These are phyloP conservation scores for Nomada hirtipes DNA, from an alignment of 2,888 invertebrate species.

Conservation along the genomic window DNA sequence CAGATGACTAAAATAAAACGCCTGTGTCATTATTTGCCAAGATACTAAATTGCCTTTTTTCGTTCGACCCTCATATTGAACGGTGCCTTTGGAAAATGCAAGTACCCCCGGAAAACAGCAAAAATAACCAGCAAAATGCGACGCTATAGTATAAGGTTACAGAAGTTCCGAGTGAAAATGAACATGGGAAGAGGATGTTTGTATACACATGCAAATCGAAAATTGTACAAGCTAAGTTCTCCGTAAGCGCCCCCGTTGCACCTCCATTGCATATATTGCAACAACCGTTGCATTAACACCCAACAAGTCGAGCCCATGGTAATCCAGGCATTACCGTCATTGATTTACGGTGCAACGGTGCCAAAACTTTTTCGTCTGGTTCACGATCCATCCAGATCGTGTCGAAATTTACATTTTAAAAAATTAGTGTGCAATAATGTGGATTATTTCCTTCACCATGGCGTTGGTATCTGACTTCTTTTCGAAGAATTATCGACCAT, in stretches of 20 bases:
- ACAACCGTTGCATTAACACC: conserved; percentile 59
- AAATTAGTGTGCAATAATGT: background rate
- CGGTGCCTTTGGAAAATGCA: no score
- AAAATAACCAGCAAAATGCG: background rate
- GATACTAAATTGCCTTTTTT: no score
- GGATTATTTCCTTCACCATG: background rate
- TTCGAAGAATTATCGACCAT: background rate
- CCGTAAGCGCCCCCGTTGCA: conserved; percentile 28
- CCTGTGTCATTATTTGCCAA: no score
- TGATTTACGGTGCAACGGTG: conserved; percentile 61
- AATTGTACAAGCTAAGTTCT: conserved; percentile 43
- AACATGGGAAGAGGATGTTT: conserved; percentile 17
- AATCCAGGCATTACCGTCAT: conserved; percentile 62
- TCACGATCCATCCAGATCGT: conserved; percentile 28
- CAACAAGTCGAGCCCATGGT: conserved; percentile 46
- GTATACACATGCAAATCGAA: conserved; percentile 47
- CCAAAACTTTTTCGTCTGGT: conserved; percentile 57
- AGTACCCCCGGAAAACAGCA: no score
- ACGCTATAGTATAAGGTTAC: background rate
- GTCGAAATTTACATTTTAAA: conserved; percentile 44
- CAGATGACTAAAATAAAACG: no score
- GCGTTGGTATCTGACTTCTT: background rate
- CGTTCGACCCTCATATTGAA: background rate
- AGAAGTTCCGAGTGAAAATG: conserved; percentile 22
- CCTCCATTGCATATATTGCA: conserved; percentile 39